These are phyloP conservation scores for Charanyca ferruginea DNA, from an alignment of 2,888 invertebrate genomes.

Conservation along the genomic window DNA sequence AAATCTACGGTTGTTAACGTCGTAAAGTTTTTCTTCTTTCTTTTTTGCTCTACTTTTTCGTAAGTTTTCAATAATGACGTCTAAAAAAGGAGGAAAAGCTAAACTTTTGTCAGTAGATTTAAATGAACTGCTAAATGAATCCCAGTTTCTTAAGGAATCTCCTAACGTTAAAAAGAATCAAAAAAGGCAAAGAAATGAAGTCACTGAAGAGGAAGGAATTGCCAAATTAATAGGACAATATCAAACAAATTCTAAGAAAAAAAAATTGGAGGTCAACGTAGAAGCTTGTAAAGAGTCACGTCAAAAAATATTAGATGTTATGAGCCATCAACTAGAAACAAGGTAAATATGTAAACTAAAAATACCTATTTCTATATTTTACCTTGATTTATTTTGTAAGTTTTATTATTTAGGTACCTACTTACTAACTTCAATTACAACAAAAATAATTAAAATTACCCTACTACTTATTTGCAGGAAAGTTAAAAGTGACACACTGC, in stretches of 20 bases:
- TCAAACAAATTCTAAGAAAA: conserved; percentile 75
- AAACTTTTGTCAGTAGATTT: conserved; percentile 78
- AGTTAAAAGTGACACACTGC: conserved; percentile 74
- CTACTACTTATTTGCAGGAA: conserved; percentile 71
- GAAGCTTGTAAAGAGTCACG: conserved; percentile 76
- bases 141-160: conserved; percentile 76
- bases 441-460: background rate
- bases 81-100: conserved; percentile 74
- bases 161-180: conserved; percentile 74
- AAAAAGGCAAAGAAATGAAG: conserved; percentile 72
- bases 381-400: too few relatives aligned
- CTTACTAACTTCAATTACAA: background rate
- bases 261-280: conserved; percentile 71
- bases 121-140: conserved; percentile 76
- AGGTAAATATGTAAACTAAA: conserved; percentile 72
- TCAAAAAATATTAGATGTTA: conserved; percentile 80
- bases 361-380: background rate
- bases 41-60: background rate
- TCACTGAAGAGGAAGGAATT: conserved; percentile 73
- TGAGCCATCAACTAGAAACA: conserved; percentile 77
- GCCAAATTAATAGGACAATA: conserved; percentile 73
- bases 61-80: conserved; percentile 69
- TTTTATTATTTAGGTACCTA: background rate
- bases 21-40: background rate
- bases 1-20: too few relatives aligned